Percentiles rank a stretch among this genome's conserved stretches.
These are phyloP conservation scores for Notamacropus eugenii DNA, from an alignment of 2,797 vertebrate genomes.

Conservation along the genomic window DNA sequence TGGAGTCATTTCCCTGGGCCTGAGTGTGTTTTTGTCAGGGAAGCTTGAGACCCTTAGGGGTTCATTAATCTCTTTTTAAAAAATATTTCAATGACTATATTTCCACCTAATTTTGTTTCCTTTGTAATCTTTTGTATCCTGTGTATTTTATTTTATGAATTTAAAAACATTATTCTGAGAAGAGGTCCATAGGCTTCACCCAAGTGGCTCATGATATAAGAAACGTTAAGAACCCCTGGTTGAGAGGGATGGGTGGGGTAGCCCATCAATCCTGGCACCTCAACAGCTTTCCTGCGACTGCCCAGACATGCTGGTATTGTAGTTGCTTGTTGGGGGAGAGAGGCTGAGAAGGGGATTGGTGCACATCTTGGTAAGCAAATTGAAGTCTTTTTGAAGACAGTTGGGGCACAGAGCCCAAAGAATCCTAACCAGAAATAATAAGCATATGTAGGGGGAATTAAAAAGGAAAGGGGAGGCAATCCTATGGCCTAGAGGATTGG, in stretches of 20 bases:
- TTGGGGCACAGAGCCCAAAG: conserved; percentile 5
- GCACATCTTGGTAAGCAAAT: background rate
- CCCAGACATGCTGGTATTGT: background rate
- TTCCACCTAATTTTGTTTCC: background rate
- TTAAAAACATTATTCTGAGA: background rate
- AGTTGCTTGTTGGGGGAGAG: background rate
- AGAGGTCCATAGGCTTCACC: background rate
- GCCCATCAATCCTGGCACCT: background rate
- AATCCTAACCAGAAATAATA: conserved; percentile 31
- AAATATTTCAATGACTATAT: background rate
- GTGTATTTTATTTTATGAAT: background rate
- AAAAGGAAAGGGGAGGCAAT: conserved; percentile 36
- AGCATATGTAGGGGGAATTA: conserved; percentile 47
- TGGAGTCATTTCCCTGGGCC: background rate
- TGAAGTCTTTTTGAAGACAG: conserved; percentile 49
- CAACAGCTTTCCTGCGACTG: fast-evolving
- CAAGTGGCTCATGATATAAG: background rate
- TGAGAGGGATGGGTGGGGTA: background rate
- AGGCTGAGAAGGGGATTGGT: too few species aligned
- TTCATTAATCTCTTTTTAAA: background rate
- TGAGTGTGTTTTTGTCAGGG: background rate
- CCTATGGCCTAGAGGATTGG: conserved; percentile 8
- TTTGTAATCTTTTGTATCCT: background rate
- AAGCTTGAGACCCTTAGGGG: background rate
- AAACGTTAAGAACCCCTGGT: background rate